Percentiles rank a stretch among this genome's conserved stretches.
Conservation (phyloP, 1,140 invertebrate species). For the Drosophila azteca region DNA sequence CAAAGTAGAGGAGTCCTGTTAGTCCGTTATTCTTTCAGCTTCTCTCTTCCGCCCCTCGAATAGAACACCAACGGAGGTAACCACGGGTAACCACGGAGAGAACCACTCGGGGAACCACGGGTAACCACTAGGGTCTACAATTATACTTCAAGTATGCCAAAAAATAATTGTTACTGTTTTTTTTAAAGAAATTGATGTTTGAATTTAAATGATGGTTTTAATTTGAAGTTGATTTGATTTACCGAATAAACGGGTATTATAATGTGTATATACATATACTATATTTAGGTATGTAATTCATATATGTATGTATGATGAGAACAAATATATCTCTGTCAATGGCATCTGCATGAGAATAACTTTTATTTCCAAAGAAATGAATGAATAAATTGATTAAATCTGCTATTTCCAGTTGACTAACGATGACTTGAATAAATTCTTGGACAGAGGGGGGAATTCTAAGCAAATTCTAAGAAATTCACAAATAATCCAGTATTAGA, state of each 20-base stretch:
- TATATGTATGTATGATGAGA: slow-evolving; percentile 12
- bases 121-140: no score
- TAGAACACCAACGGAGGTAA: no score
- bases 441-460: background rate
- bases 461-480: background rate
- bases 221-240: slow-evolving; percentile 13
- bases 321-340: slow-evolving; percentile 12
- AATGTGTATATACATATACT: no score
- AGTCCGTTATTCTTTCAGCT: slow-evolving; percentile 1
- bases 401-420: slow-evolving; percentile 18
- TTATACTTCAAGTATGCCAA: no score
- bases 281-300: background rate
- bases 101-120: no score
- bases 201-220: no score
- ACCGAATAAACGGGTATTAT: background rate
- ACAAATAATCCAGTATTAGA: no score
- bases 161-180: no score
- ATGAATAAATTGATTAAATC: slow-evolving; percentile 14
- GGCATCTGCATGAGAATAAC: slow-evolving; percentile 25
- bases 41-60: no score
- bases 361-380: slow-evolving; percentile 22
- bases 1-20: background rate
- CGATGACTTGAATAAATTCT: slow-evolving; percentile 24
- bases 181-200: no score
- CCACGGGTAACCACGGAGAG: no score